phyloP scores from a whole-genome alignment of 2,797 vertebrate species.

The Eleutherodactylus coqui region DNA sequence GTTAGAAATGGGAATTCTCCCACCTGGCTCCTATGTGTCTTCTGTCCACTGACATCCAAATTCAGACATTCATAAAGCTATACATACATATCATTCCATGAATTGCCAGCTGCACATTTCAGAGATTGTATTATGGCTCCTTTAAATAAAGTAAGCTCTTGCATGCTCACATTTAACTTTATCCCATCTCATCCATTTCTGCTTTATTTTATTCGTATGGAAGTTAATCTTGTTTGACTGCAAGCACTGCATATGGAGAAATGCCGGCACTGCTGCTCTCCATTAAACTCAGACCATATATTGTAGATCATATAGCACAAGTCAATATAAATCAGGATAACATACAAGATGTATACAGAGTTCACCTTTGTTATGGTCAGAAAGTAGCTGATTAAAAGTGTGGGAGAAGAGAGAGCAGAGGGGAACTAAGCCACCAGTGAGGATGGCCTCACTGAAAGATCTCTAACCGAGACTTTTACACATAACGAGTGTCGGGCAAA shows the following conservation, averaged over 20 bases:
- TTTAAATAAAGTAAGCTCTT: not conserved
- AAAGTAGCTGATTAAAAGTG: no score
- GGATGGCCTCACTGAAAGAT: no score
- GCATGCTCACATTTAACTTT: constrained; percentile 36
- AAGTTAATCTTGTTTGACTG: constrained; percentile 52
- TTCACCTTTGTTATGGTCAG: constrained; percentile 1
- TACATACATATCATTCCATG: not conserved
- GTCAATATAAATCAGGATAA: constrained; percentile 19
- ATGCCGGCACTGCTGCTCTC: constrained; percentile 37
- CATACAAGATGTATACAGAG: constrained; percentile 25
- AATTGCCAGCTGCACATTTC: not conserved
- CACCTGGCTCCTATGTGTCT: not conserved
- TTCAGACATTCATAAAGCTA: not conserved
- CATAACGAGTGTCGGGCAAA: no score
- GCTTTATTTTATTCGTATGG: constrained; percentile 49
- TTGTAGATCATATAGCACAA: constrained; percentile 28
- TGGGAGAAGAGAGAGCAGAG: no score
- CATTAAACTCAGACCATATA: constrained; percentile 45
- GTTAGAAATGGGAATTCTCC: not conserved
- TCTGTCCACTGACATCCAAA: not conserved
- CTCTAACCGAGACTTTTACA: no score
- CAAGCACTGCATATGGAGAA: constrained; percentile 23
- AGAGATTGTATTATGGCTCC: not conserved
- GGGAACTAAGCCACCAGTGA: no score
- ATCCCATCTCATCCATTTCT: constrained; percentile 38